These are phyloP conservation scores for Agrotis clavis DNA, from an alignment of 2,888 invertebrate genomes.

Conservation along the genomic window DNA sequence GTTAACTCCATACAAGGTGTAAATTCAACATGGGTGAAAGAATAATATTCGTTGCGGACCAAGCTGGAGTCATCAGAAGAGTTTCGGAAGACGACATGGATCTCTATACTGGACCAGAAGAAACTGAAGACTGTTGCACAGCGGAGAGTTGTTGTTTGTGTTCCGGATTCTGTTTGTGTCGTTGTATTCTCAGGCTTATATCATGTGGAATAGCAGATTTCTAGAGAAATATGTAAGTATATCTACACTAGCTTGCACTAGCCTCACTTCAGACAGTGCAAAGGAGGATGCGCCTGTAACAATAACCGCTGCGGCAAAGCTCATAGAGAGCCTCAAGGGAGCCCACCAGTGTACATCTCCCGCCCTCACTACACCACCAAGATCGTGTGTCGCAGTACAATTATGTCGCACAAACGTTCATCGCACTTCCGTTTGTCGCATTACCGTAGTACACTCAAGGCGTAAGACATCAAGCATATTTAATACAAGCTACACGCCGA, in stretches of 20 bases:
- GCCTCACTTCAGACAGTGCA: no score
- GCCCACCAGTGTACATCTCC: not conserved
- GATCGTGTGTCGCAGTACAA: no score
- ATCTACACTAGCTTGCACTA: no score
- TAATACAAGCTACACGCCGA: not conserved
- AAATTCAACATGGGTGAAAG: not conserved
- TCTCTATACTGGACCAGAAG: not conserved
- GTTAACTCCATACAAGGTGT: not conserved
- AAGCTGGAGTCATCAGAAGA: not conserved
- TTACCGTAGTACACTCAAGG: no score
- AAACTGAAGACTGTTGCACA: not conserved
- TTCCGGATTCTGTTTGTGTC: not conserved
- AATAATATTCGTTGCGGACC: conserved; percentile 5
- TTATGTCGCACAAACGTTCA: no score
- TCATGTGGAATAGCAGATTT: not conserved
- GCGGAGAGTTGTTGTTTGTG: not conserved
- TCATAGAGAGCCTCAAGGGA: not conserved
- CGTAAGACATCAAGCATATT: not conserved
- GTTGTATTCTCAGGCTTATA: not conserved
- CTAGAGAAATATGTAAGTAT: not conserved
- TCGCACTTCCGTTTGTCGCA: no score
- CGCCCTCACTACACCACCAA: not conserved
- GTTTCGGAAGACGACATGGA: conserved; percentile 4
- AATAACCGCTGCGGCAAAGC: no score
- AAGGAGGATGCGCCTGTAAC: no score